A percentile compares a stretch with the other conserved stretches of the same genome.
Conservation (phyloP, 2,113 vertebrate species). For the Oxyruncus cristatus region DNA sequence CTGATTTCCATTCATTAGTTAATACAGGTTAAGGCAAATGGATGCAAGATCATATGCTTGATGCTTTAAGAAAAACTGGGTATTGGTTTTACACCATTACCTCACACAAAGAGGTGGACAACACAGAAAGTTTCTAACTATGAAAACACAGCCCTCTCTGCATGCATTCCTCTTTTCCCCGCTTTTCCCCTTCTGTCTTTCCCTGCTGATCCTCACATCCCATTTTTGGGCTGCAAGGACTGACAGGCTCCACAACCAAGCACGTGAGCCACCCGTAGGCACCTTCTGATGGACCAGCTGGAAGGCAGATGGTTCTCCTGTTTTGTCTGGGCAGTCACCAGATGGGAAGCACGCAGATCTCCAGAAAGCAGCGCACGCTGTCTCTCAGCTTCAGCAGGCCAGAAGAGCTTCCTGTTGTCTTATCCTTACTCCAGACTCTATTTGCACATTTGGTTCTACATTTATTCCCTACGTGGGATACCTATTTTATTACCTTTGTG, state of each 20-base stretch:
- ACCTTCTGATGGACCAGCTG: conserved; percentile 33
- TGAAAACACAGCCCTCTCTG: not conserved
- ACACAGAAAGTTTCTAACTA: not conserved
- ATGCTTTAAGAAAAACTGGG: not conserved
- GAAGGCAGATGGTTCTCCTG: conserved; percentile 52
- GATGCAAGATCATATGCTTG: not conserved
- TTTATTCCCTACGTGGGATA: not conserved
- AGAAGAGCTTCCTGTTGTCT: not conserved
- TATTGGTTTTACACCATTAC: not conserved
- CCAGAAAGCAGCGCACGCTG: not conserved
- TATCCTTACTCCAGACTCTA: not conserved
- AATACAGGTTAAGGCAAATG: not conserved
- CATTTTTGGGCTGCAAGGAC: not conserved
- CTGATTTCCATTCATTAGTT: not conserved
- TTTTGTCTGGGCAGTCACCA: conserved; percentile 49
- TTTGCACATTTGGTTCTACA: not conserved
- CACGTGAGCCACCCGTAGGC: not conserved
- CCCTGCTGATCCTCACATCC: not conserved
- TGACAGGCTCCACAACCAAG: not conserved
- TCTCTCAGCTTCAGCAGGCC: not conserved
- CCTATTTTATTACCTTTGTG: not conserved
- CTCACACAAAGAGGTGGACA: not conserved
- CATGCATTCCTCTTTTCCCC: not conserved
- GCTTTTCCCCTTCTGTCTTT: not conserved
- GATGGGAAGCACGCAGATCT: conserved; percentile 26